These are phyloP conservation scores for Lemur catta DNA, from an alignment of 2,797 vertebrate genomes.

Conservation along the genomic window DNA sequence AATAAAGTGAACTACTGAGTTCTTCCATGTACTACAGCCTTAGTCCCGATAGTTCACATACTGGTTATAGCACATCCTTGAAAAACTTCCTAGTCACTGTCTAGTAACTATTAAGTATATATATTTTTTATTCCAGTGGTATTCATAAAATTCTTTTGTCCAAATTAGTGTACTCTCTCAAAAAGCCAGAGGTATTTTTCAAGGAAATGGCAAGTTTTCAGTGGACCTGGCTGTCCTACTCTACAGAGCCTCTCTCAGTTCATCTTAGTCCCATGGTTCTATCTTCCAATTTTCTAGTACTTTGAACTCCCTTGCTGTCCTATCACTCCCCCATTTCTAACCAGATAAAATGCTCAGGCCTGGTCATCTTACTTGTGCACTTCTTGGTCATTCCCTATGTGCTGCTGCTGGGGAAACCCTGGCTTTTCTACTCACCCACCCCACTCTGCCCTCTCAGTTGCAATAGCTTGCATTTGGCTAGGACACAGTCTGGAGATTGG, in stretches of 20 bases:
- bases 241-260: background rate
- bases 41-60: background rate
- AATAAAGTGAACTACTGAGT: background rate
- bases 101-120: background rate
- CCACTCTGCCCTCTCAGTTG: background rate
- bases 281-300: background rate
- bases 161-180: background rate
- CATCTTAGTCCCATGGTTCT: background rate
- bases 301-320: background rate
- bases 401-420: background rate
- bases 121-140: background rate
- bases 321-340: background rate
- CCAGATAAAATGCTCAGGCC: background rate
- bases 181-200: background rate
- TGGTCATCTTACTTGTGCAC: background rate
- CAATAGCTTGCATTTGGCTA: background rate
- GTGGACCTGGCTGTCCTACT: background rate
- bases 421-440: background rate
- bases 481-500: background rate
- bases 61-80: background rate
- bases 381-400: background rate
- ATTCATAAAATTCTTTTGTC: conserved; percentile 5
- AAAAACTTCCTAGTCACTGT: background rate
- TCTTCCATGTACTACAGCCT: background rate
- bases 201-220: background rate